Evolutionary conservation across 2,888 invertebrate species (phyloP).

Genomic region (Dryomyza anilis): DNA sequence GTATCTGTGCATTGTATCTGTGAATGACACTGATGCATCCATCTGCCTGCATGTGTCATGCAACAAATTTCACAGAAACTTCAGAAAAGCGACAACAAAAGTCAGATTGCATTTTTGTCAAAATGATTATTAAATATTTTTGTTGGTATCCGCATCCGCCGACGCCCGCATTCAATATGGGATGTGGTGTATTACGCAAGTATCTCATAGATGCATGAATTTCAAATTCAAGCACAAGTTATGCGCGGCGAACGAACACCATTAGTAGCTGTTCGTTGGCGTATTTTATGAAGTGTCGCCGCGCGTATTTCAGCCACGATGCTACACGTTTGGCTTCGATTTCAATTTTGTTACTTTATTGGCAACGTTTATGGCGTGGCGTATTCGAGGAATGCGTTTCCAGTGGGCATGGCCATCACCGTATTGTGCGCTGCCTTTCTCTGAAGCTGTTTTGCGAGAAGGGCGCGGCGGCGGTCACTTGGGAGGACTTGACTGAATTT

Average conservation of each 20-base stretch:
- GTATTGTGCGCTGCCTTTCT: not conserved
- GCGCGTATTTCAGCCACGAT: not conserved
- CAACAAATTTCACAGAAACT: not conserved
- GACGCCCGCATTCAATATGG: conserved; percentile 7
- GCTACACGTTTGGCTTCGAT: not conserved
- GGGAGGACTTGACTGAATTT: no score
- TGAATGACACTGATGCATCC: conserved; percentile 21
- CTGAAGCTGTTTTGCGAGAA: not conserved
- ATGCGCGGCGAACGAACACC: no score
- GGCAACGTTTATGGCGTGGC: no score
- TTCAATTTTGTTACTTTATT: not conserved
- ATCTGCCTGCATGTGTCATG: conserved; percentile 36
- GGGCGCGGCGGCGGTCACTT: no score
- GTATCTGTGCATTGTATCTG: conserved; percentile 27
- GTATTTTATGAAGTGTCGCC: not conserved
- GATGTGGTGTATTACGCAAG: not conserved
- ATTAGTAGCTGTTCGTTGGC: no score
- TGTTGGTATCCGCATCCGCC: not conserved
- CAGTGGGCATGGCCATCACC: not conserved
- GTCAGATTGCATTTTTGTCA: not conserved
- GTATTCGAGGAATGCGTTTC: not conserved
- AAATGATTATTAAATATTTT: conserved; percentile 18
- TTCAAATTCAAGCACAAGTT: not conserved
- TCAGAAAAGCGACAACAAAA: no score
- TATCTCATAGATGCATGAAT: not conserved